Conservation (phyloP, 2,113 vertebrate species). For the Pterophyllum scalare region DNA sequence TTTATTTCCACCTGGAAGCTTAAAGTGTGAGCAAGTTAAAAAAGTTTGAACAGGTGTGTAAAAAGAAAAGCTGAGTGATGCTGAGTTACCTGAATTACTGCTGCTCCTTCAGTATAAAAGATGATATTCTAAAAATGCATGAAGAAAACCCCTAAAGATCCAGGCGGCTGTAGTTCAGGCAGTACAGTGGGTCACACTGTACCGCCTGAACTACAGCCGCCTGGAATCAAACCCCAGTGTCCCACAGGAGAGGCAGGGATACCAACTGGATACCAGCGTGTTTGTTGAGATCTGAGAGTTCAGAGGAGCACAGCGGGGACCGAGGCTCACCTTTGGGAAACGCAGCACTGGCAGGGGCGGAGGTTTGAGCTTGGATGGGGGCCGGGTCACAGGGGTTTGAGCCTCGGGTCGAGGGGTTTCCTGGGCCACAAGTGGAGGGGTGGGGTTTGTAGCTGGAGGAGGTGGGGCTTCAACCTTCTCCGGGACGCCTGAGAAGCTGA, state of each 20-base stretch:
- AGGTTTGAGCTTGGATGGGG: conserved; percentile 31
- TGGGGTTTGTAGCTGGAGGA: neutral
- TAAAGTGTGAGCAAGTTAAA: neutral
- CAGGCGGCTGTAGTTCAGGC: too few relatives aligned
- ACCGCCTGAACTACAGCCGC: too few relatives aligned
- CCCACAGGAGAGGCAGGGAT: too few relatives aligned
- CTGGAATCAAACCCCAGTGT: too few relatives aligned
- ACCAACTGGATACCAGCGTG: too few relatives aligned
- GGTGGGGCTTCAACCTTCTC: conserved; percentile 71
- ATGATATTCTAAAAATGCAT: too few relatives aligned
- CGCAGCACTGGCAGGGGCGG: conserved; percentile 77
- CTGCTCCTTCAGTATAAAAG: neutral
- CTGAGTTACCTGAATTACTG: neutral
- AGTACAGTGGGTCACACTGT: too few relatives aligned
- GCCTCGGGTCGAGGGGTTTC: neutral
- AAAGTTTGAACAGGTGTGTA: too few relatives aligned
- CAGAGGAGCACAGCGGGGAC: rapidly evolving
- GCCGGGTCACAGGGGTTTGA: conserved; percentile 17
- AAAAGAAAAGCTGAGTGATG: neutral
- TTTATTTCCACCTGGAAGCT: neutral
- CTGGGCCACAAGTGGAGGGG: conserved; percentile 10
- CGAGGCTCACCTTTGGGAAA: conserved; percentile 86
- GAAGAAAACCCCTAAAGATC: too few relatives aligned
- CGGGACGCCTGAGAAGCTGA: conserved; percentile 84
- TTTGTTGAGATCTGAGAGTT: neutral